Percentiles rank a stretch among this genome's conserved stretches.
Evolutionary conservation across 2,888 invertebrate species (phyloP).

Genomic region (Latrodectus elegans): DNA sequence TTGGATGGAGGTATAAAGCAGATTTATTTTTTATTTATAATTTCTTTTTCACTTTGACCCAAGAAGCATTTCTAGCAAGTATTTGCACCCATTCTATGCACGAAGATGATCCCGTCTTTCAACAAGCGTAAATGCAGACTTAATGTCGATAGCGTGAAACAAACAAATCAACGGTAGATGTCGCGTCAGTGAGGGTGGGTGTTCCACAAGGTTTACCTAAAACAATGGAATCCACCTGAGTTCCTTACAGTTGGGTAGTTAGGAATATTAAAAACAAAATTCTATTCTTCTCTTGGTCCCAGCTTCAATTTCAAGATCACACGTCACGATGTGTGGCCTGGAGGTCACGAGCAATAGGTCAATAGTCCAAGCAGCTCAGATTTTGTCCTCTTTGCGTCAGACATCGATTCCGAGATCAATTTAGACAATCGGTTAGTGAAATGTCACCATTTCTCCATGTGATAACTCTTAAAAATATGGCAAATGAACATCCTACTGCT

Average conservation of each 20-base stretch:
- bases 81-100: no score
- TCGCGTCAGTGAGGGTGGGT: not conserved
- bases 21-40: no score
- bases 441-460: not conserved
- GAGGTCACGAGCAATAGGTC: constrained; percentile 47
- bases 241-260: not conserved
- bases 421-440: not conserved
- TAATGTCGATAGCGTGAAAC: not conserved
- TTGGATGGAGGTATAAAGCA: no score
- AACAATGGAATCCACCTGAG: constrained; percentile 17
- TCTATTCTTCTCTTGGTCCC: not conserved
- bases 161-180: constrained; percentile 24
- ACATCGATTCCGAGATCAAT: not conserved
- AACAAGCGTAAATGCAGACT: no score
- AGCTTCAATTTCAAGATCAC: constrained; percentile 38
- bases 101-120: no score
- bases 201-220: not conserved
- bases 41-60: no score
- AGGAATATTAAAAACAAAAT: not conserved
- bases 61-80: no score
- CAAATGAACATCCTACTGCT: no score
- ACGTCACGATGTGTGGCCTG: constrained; percentile 24
- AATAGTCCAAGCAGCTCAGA: constrained; percentile 36
- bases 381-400: not conserved
- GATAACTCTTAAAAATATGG: no score